Conservation (phyloP, 2,113 vertebrate species). For the Tylochromis polylepis region DNA sequence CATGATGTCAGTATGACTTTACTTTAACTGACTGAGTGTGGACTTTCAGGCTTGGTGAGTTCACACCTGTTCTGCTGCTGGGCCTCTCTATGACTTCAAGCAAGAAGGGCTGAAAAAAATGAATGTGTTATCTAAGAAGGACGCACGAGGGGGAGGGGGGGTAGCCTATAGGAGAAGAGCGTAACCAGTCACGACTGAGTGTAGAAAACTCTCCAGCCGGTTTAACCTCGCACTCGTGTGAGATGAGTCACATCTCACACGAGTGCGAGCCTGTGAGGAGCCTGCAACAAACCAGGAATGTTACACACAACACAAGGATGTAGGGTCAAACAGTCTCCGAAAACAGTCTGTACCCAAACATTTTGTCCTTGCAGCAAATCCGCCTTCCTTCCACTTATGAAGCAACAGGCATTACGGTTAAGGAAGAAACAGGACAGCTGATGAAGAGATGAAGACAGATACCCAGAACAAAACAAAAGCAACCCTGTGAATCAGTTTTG, state of each 20-base stretch:
- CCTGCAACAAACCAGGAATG: constrained; percentile 52
- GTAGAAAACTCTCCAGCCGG: constrained; percentile 38
- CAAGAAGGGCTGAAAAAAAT: neutral
- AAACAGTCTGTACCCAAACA: constrained; percentile 66
- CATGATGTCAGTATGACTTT: constrained; percentile 37
- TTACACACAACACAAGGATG: constrained; percentile 29
- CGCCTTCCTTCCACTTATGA: neutral
- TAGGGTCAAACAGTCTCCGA: constrained; percentile 4
- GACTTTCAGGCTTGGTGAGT: neutral
- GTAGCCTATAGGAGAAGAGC: constrained; percentile 16
- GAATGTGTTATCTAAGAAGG: constrained; percentile 28
- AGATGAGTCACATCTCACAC: constrained; percentile 66
- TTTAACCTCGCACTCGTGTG: constrained; percentile 61
- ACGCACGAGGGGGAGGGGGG: neutral
- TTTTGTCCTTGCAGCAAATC: constrained; percentile 37
- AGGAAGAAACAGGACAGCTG: neutral
- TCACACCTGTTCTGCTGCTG: neutral
- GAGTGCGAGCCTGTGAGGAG: constrained; percentile 11
- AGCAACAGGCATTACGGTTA: neutral
- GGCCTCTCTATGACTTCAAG: neutral
- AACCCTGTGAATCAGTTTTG: neutral
- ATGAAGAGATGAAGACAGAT: neutral
- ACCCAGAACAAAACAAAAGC: neutral
- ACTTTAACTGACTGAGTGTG: constrained; percentile 25
- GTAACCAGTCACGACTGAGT: constrained; percentile 44